Base-by-base conservation (phyloP, 2,888 invertebrate genomes). In the Hoplodrina ambigua region DNA sequence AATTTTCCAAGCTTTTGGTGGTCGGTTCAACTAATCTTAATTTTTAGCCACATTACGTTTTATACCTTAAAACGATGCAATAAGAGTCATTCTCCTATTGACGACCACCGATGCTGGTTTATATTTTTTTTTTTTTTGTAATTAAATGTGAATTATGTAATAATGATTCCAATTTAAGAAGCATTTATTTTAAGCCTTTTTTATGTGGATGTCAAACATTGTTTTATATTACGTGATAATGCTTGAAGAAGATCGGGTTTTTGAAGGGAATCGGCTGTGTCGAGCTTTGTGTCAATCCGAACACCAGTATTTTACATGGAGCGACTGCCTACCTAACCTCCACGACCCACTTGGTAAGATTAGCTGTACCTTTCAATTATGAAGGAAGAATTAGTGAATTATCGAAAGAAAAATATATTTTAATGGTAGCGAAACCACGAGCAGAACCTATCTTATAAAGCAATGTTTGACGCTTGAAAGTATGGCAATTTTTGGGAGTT, bases 171-270 rank as follows among this genome's bases (percentile, higher is more conserved):
- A 60, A n/a, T 56, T 8, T 19, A 49, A n/a, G 52, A 55, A 65
- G 75, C 75, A 75, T 75, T 75, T 77, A 75, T 77, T 77, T 71
- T 71, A 33, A 57, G 25, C 19, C 33, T 69, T 30, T 25, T 19
- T 1, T 25, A 41, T 60, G 46, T 33, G 33, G 25, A 33, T 30
- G 62, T 46, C 8, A 11, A 20, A 46, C 46, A 53, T 67, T 52
- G 60, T 13, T 58, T 53, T 50, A 17, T 15, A 44, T 11, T 41
- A 41, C 13, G 13, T 1, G 41, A 41, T 11, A 25, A 25, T 25
- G 25, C 25, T 25, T 25, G 25, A 25, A 25, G 25, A 25, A 25
- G 25, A 25, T 2, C 25, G n/a, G n/a, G n/a, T n/a, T n/a, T n/a
- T n/a, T n/a, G n/a, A n/a, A n/a, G n/a, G n/a, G n/a, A n/a, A n/a